Conservation (phyloP, 2,888 invertebrate genomes). For the Dolichopus griseipennis region DNA sequence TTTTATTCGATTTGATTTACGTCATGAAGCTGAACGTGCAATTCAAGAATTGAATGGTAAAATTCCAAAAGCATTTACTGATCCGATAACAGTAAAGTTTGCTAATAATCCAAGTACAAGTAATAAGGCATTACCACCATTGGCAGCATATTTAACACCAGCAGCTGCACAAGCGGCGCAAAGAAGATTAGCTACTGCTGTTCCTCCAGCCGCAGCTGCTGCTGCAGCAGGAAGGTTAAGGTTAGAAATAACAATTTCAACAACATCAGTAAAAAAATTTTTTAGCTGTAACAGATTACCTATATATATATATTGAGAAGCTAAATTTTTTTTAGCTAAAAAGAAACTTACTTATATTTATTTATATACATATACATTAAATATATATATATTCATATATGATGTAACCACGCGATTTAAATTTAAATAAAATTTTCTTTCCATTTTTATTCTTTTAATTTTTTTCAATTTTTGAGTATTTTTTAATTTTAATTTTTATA, state of each 20-base stretch:
- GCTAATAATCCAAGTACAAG: constrained; percentile 88
- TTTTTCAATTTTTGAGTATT: constrained; percentile 11
- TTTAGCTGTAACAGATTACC: background rate
- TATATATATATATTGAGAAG: no score
- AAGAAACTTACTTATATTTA: no score
- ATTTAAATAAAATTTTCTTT: constrained; percentile 10
- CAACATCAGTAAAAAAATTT: constrained; percentile 7
- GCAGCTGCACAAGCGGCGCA: constrained; percentile 56
- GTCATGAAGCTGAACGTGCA: constrained; percentile 82
- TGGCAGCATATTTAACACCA: constrained; percentile 76
- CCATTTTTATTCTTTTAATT: constrained; percentile 4
- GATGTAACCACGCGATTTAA: background rate
- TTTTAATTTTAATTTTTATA: constrained; percentile 14
- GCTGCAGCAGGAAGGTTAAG: constrained; percentile 62
- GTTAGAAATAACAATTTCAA: constrained; percentile 43
- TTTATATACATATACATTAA: no score
- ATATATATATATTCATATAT: no score
- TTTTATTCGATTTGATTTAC: constrained; percentile 88
- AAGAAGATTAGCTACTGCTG: constrained; percentile 73
- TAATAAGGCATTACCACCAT: constrained; percentile 73
- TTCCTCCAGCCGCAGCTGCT: constrained; percentile 46
- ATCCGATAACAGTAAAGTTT: constrained; percentile 89
- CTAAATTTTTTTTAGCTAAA: no score
- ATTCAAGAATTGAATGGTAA: constrained; percentile 86
- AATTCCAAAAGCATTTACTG: constrained; percentile 77